Conservation (phyloP, 2,797 vertebrate genomes). For the Brotula barbata region DNA sequence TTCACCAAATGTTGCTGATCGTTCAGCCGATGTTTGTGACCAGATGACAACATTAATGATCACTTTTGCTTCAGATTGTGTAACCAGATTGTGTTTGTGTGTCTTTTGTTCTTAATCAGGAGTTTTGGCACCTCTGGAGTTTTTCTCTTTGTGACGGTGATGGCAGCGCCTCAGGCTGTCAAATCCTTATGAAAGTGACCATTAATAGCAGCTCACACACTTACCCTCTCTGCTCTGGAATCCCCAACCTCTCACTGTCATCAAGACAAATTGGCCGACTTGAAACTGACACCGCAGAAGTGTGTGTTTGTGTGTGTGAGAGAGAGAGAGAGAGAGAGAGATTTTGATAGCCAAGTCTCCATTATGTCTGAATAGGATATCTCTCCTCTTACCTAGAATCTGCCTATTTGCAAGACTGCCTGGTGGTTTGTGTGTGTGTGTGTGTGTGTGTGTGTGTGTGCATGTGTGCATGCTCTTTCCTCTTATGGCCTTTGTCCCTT, state of each 20-base stretch:
- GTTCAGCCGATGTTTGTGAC: too few species aligned
- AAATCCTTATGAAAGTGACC: constrained; percentile 38
- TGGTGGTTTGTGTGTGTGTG: background rate
- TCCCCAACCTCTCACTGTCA: constrained; percentile 56
- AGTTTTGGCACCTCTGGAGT: background rate
- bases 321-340: background rate
- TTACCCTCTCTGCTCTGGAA: constrained; percentile 44
- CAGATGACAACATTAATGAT: too few species aligned
- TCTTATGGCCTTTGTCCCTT: constrained; percentile 23
- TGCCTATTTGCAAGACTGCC: constrained; percentile 47
- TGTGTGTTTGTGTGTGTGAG: background rate
- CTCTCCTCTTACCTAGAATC: constrained; percentile 52
- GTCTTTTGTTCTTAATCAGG: constrained; percentile 19
- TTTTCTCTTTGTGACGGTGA: constrained; percentile 4
- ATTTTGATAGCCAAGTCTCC: constrained; percentile 45
- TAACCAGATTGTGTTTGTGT: constrained; percentile 7
- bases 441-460: constrained; percentile 5
- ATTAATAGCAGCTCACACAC: constrained; percentile 42
- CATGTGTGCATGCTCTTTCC: background rate
- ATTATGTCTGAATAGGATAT: constrained; percentile 55
- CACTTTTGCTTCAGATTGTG: too few species aligned
- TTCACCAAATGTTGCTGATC: too few species aligned
- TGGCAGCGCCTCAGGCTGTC: constrained; percentile 13
- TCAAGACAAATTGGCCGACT: constrained; percentile 57
- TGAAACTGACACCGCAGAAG: constrained; percentile 62